Evolutionary conservation across 1,140 invertebrate species (phyloP), one percentile per base, ranked within the genome.

Genomic region (Drosophila novamexicana): DNA sequence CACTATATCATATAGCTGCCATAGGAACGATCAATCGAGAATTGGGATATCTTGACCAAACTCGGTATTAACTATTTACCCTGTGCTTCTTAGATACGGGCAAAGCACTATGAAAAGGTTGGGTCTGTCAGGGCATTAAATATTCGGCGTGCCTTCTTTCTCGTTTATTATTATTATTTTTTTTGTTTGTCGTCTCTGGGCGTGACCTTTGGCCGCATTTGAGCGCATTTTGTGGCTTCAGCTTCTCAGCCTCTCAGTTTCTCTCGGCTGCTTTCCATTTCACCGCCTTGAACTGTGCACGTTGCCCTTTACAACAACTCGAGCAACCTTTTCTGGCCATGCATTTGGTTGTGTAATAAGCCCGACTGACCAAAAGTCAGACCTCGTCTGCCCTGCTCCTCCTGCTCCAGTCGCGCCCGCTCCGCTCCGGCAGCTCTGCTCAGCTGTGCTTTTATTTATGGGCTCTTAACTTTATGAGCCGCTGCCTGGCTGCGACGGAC

Each of bases 211-310:
- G 66, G 36, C 65, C 74, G 57, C 45, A 18, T 53, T 76, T 42
- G 40, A 45, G 22, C 22, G 22, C 22, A 29, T 29, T 29, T 29
- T 29, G 22, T 5, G 22, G 4, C 4, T 29, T 29, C 22, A 29
- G 22, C 3, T 29, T 29, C 22, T 29, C 22, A 29, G 22, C 0
- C 5, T 5, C 4, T 29, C 22, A 5, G 22, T 16, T 44, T 45
- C 58, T 36, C 10, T 18, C 22, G 6, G 58, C 9, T 47, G 58
- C 32, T 61, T 61, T 61, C 58, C 58, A 61, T 61, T 62, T 62
- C 44, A 47, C 16, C 45, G 75, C 72, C 75, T 64, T 77, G 75
- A 77, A 69, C 72, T 71, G 32, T 61, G 64, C 71, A 45, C 71
- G 72, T 40, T 77, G 74, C 45, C 74, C 67, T 63, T 66, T 80